phyloP scores from a whole-genome alignment of 2,113 vertebrate genomes.

The Coregonus clupeaformis region DNA sequence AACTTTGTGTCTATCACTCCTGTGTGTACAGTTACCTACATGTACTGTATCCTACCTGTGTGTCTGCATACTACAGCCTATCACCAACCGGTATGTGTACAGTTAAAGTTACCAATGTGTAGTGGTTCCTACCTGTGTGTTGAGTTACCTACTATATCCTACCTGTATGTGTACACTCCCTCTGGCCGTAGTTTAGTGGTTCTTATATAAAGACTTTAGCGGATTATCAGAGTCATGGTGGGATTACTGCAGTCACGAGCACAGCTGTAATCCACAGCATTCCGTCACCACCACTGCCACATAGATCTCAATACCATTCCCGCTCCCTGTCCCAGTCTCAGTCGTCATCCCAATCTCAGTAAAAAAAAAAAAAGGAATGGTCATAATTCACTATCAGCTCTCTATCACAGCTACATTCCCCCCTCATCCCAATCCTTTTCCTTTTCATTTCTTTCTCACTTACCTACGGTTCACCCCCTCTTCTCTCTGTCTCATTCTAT shows the following conservation, averaged over 20 bases:
- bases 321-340: not conserved
- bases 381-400: not conserved
- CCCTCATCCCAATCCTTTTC: not conserved
- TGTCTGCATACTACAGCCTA: not conserved
- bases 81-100: not conserved
- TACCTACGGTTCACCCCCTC: too few species aligned
- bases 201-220: conserved; percentile 45
- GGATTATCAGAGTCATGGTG: conserved; percentile 53
- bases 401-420: not conserved
- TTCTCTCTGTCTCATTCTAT: too few species aligned
- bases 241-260: conserved; percentile 52
- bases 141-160: not conserved
- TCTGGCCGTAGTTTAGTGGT: conserved; percentile 22
- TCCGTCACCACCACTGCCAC: conserved; percentile 30
- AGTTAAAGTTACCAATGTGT: not conserved
- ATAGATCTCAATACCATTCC: conserved; percentile 13
- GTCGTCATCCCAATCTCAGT: not conserved
- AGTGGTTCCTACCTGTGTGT: not conserved
- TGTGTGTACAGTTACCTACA: not conserved
- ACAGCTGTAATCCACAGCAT: conserved; percentile 52
- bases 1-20: too few species aligned
- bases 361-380: too few species aligned
- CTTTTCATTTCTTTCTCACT: not conserved
- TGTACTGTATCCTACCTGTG: not conserved
- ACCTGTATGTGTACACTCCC: conserved; percentile 18